phyloP scores from a whole-genome alignment of 2,888 invertebrate genomes.

The Metalampra italica region DNA sequence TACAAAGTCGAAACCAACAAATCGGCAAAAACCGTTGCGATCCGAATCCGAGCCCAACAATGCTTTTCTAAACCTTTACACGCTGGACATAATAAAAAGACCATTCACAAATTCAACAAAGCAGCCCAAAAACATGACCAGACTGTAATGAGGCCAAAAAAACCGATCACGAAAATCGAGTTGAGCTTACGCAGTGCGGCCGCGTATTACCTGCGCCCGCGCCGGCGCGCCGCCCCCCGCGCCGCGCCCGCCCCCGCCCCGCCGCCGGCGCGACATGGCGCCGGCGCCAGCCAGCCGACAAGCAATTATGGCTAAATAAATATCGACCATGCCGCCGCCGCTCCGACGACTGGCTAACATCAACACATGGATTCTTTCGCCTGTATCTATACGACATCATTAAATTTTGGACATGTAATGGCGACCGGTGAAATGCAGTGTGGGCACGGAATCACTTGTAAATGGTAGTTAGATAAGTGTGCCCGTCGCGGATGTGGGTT shows the following conservation, averaged over 20 bases:
- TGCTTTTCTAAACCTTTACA: neutral
- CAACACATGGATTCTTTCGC: constrained; percentile 63
- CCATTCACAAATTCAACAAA: constrained; percentile 74
- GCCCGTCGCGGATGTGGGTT: constrained; percentile 44
- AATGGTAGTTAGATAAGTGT: constrained; percentile 49
- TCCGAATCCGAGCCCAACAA: no score
- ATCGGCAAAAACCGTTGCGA: no score
- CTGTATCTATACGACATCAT: constrained; percentile 66
- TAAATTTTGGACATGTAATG: constrained; percentile 53
- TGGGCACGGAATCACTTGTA: constrained; percentile 51
- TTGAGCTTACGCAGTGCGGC: constrained; percentile 57
- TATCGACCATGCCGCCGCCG: constrained; percentile 69
- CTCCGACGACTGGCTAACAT: constrained; percentile 46
- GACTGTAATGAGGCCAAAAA: constrained; percentile 62
- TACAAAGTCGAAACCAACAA: neutral
- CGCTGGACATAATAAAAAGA: constrained; percentile 14
- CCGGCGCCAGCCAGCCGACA: constrained; percentile 76
- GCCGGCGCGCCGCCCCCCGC: constrained; percentile 27
- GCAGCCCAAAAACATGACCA: constrained; percentile 67
- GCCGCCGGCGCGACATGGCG: constrained; percentile 62
- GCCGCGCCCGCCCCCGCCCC: constrained; percentile 31
- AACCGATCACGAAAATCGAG: constrained; percentile 70
- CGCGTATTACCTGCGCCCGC: constrained; percentile 58
- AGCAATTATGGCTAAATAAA: constrained; percentile 78
- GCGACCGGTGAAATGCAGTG: constrained; percentile 49